A percentile compares a stretch with the other conserved stretches of the same genome.
phyloP scores from a whole-genome alignment of 2,888 invertebrate genomes.

The Orthosia incerta region DNA sequence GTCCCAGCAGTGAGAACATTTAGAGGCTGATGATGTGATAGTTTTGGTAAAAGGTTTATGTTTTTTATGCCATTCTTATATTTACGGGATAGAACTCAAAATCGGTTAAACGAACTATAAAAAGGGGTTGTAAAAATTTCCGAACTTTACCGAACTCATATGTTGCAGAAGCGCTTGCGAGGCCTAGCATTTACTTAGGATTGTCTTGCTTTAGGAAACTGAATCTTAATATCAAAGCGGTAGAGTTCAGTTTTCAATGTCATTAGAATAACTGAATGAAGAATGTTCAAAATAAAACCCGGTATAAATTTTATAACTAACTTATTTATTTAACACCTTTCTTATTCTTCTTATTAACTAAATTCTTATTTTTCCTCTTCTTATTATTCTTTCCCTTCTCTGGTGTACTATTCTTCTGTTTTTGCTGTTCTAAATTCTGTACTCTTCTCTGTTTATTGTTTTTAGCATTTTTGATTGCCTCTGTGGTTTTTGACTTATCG shows the following conservation, averaged over 20 bases:
- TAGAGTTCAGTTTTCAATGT: neutral
- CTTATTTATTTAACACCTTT: constrained; percentile 58
- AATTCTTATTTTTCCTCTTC: constrained; percentile 63
- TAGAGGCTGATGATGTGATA: no score
- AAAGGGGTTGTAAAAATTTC: no score
- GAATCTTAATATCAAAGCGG: accelerated
- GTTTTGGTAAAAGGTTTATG: no score
- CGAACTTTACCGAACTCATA: no score
- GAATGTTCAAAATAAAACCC: constrained; percentile 12
- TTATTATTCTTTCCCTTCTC: constrained; percentile 61
- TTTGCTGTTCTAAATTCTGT: constrained; percentile 67
- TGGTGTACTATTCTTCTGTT: constrained; percentile 43
- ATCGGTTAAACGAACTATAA: no score
- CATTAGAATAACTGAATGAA: neutral
- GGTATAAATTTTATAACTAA: neutral
- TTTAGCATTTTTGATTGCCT: constrained; percentile 73
- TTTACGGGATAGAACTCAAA: no score
- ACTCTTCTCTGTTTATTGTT: constrained; percentile 80
- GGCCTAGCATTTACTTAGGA: no score
- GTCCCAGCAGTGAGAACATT: no score
- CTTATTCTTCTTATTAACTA: constrained; percentile 67
- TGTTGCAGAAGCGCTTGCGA: no score
- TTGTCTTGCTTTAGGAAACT: neutral
- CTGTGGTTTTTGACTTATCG: constrained; percentile 70
- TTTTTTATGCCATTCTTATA: no score